These are phyloP conservation scores for Margarornis squamiger DNA, from an alignment of 2,797 vertebrate genomes.

Conservation along the genomic window DNA sequence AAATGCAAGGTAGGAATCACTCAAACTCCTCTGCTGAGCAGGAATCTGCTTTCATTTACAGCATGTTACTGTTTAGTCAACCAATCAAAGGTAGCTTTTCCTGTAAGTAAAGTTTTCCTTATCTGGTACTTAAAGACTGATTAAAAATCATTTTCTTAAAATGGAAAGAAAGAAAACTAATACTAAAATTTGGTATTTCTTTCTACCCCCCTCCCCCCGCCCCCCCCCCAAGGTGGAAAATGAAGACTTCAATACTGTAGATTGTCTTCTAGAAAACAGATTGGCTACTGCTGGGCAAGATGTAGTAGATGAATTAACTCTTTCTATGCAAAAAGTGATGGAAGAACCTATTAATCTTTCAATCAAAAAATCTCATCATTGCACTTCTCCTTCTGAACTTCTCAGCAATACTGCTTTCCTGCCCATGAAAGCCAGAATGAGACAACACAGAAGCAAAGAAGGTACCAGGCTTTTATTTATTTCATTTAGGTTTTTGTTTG, in stretches of 20 bases:
- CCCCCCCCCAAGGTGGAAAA: constrained; percentile 66
- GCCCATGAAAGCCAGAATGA: constrained; percentile 33
- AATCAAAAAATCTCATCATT: constrained; percentile 69
- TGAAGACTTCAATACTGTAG: constrained; percentile 64
- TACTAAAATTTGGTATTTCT: not conserved
- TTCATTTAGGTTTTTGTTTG: not conserved
- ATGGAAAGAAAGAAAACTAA: not conserved
- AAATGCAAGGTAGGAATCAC: constrained; percentile 70
- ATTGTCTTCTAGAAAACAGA: constrained; percentile 51
- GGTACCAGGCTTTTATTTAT: constrained; percentile 62
- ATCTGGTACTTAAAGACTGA: not conserved
- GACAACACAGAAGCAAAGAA: constrained; percentile 60
- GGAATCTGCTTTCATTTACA: not conserved
- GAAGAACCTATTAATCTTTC: constrained; percentile 85
- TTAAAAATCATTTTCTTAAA: not conserved
- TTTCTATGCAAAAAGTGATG: constrained; percentile 73
- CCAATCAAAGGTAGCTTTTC: not conserved
- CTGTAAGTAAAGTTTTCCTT: not conserved
- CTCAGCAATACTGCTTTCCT: constrained; percentile 16
- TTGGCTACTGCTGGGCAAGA: constrained; percentile 21
- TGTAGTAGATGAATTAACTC: constrained; percentile 61
- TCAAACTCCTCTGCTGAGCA: not conserved
- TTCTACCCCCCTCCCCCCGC: not conserved
- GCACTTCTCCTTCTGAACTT: constrained; percentile 24
- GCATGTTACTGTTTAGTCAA: not conserved